Conservation (phyloP, 2,113 vertebrate species). For the Cochlearius cochlearius region DNA sequence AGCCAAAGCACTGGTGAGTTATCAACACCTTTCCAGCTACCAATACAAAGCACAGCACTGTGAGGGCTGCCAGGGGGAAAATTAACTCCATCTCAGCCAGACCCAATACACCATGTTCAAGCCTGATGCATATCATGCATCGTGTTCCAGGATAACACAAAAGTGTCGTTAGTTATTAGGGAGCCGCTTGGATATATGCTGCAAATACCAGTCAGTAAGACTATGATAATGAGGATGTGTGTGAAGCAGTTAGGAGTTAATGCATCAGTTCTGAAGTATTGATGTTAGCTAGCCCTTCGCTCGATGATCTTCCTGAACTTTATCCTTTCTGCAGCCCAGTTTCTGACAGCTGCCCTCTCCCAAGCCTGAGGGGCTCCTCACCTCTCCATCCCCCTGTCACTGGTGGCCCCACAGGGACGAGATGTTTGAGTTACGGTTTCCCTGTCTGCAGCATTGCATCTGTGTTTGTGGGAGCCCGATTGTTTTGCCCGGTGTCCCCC, state of each 20-base stretch:
- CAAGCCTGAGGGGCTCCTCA: not conserved
- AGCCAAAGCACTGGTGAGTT: no score
- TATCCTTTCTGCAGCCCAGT: not conserved
- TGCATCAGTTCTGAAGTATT: no score
- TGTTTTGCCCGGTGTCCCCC: not conserved
- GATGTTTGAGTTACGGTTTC: not conserved
- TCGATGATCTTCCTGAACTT: no score
- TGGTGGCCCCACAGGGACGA: not conserved
- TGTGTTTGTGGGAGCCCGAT: not conserved
- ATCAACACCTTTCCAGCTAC: no score
- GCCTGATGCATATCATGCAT: not conserved
- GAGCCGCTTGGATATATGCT: not conserved
- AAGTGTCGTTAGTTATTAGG: not conserved
- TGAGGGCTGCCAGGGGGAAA: no score
- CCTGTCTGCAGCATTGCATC: not conserved
- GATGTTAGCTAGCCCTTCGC: rapidly evolving
- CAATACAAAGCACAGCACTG: no score
- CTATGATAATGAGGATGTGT: not conserved
- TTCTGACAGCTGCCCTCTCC: not conserved
- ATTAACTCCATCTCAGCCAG: no score
- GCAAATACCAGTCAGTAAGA: no score
- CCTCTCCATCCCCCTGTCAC: rapidly evolving
- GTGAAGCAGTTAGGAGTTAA: not conserved
- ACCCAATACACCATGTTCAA: not conserved
- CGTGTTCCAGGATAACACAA: not conserved